Evolutionary conservation across 2,113 vertebrate genomes (phyloP).

Genomic region (Uria lomvia): DNA sequence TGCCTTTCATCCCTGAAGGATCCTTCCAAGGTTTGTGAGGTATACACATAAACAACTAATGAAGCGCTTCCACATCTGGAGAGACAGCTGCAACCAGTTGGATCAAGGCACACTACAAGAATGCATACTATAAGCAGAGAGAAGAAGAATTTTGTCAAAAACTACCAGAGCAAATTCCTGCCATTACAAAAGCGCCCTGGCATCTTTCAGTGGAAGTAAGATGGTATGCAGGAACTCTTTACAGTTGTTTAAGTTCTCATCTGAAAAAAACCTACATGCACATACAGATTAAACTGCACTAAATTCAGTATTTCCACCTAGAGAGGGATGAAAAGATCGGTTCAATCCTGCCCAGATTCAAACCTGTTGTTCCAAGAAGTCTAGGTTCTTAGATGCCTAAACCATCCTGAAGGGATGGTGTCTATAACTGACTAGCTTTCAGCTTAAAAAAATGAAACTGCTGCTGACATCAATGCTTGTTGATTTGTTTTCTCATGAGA

Average conservation of each 20-base stretch:
- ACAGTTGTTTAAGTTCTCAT: conserved; percentile 3
- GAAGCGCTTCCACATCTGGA: neutral
- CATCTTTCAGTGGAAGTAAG: neutral
- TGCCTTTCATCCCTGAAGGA: conserved; percentile 52
- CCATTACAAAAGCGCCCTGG: neutral
- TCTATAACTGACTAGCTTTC: conserved; percentile 64
- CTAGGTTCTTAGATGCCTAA: conserved; percentile 44
- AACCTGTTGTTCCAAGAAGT: conserved; percentile 54
- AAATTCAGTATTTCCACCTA: conserved; percentile 45
- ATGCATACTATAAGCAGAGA: neutral
- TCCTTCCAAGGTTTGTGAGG: neutral
- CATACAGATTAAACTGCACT: conserved; percentile 11
- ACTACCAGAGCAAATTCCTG: conserved; percentile 21
- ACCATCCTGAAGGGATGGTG: conserved; percentile 30
- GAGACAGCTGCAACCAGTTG: conserved; percentile 8
- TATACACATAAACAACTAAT: neutral
- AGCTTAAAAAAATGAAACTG: conserved; percentile 33
- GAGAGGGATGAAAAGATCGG: conserved; percentile 47
- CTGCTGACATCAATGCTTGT: conserved; percentile 53
- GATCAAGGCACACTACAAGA: neutral
- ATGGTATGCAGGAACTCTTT: neutral
- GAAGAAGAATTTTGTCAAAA: conserved; percentile 4
- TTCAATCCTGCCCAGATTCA: conserved; percentile 61
- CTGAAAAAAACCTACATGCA: conserved; percentile 12
- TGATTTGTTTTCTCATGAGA: conserved; percentile 60